Base-by-base conservation (phyloP, 1,140 invertebrate species). In the Euborellia annulipes region DNA sequence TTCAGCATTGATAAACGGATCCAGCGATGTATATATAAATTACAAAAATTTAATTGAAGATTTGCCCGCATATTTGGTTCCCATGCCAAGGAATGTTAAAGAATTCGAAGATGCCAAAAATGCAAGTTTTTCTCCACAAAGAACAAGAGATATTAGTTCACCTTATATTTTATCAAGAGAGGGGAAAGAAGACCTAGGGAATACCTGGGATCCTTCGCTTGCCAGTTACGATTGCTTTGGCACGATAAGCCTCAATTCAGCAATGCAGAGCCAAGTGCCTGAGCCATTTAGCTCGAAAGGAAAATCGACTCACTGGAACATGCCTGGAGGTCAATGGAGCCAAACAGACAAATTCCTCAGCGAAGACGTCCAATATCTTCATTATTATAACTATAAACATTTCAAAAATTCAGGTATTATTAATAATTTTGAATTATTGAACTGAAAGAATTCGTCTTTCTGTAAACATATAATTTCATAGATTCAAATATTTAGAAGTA, bases 221-320 rank as follows among this genome's bases (percentile, higher is more conserved):
- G 72, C 72, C 40, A 75, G 72, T n/a, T 81, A 81, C 59, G 78
- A 80, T 52, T 78, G 73, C 46, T 65, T 66, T n/a, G 75, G 76
- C 13, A 66, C 72, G 1, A 67, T 82, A 1, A 81, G 69, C 58
- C 58, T 82, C 2, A 73, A 73, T 49, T 74, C 76, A 2, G 70
- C 69, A 0, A 82, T 82, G 79, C 79, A 83, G 55, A 81, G 68
- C 21, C 80, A 77, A 61, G 79, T 82, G 0, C 79, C 79, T 1
- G 68, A 70, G 41, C 79, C 78, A n/a, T 79, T 73, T 52, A 67
- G 64, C 40, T 68, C 75, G 0, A 66, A 64, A 45, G 69, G 72
- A 19, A 63, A 63, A 22, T 63, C 62, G 3, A 74, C 71, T 13
- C 72, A 81, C 55, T 56, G 80, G 2, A 77, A 77, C 50, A 81